Evolutionary conservation across 2,888 invertebrate species (phyloP).

Genomic region (Agrochola litura): DNA sequence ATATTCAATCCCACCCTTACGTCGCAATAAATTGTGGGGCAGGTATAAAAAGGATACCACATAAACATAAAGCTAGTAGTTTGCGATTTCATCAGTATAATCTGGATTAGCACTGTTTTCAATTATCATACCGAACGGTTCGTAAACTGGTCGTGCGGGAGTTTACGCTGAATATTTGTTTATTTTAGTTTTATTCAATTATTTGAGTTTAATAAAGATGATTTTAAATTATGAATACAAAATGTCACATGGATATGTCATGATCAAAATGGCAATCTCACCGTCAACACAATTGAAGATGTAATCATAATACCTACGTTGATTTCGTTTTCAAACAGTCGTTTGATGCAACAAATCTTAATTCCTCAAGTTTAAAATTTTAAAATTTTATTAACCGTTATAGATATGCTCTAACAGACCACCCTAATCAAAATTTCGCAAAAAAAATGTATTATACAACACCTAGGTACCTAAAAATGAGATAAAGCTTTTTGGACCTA

Average conservation of each 20-base stretch:
- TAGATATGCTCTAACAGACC: neutral
- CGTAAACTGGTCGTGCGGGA: neutral
- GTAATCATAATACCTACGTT: neutral
- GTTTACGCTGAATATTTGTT: constrained; percentile 3
- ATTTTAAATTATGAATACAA: too few species aligned
- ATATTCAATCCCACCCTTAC: constrained; percentile 22
- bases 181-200: neutral
- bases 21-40: constrained; percentile 28
- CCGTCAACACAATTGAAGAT: neutral
- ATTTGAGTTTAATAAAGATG: too few species aligned
- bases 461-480: too few species aligned
- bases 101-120: constrained; percentile 55
- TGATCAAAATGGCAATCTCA: too few species aligned
- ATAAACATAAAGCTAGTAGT: constrained; percentile 37
- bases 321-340: neutral
- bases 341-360: neutral
- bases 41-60: constrained; percentile 51
- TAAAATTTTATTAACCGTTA: too few species aligned
- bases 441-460: too few species aligned
- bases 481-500: too few species aligned
- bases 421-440: neutral
- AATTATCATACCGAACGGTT: constrained; percentile 35
- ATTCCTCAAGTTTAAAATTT: too few species aligned
- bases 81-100: constrained; percentile 50
- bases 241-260: neutral